Evolutionary conservation across 1,140 invertebrate species (phyloP).

Genomic region (Ceratina australensis): DNA sequence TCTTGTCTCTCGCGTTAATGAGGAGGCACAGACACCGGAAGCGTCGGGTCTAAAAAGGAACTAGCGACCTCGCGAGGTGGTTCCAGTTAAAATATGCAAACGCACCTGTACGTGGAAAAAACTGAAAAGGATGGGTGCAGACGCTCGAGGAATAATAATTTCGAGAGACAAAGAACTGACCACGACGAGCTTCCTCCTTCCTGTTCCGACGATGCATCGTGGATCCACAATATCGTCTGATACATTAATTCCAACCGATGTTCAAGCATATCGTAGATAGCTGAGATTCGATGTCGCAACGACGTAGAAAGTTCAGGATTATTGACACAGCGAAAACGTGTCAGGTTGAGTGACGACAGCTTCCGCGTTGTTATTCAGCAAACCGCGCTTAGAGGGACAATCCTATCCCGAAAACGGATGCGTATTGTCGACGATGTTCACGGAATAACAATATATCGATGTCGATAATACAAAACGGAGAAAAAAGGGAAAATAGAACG

Average conservation of each 20-base stretch:
- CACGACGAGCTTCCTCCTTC: not conserved
- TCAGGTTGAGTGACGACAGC: not conserved
- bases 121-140: not conserved
- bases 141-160: not conserved
- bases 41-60: not conserved
- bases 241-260: not conserved
- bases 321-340: not conserved
- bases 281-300: too few species aligned
- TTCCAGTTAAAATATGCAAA: not conserved
- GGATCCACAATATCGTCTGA: not conserved
- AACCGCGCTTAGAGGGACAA: not conserved
- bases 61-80: not conserved
- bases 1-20: slow-evolving; percentile 2
- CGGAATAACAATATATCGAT: slow-evolving; percentile 16
- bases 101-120: not conserved
- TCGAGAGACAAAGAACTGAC: not conserved
- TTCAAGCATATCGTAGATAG: too few species aligned
- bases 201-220: not conserved
- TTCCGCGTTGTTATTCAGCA: slow-evolving; percentile 8
- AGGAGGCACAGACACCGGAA: slow-evolving; percentile 7
- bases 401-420: slow-evolving; percentile 27
- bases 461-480: not conserved
- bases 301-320: too few species aligned
- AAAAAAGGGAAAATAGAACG: not conserved
- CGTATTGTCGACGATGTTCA: not conserved